These are phyloP conservation scores for Bombus pascuorum DNA, from an alignment of 1,140 invertebrate genomes.

Conservation along the genomic window DNA sequence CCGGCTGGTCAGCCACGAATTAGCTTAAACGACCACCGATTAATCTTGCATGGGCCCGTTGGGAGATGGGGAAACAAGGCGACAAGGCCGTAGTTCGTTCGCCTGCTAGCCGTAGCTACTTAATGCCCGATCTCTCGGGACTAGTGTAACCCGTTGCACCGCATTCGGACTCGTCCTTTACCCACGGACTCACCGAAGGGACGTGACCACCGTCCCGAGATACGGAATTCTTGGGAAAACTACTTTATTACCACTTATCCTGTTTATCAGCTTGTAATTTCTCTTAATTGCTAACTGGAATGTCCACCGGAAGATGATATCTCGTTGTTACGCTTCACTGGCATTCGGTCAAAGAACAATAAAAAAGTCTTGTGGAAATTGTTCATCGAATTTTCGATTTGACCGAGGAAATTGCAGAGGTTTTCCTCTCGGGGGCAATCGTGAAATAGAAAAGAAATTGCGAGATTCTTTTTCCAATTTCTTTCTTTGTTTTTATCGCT, in stretches of 20 bases:
- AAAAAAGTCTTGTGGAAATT: neutral
- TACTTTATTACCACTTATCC: constrained; percentile 20
- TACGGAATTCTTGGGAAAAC: neutral
- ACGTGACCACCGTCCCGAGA: neutral
- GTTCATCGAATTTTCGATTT: neutral
- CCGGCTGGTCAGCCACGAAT: neutral
- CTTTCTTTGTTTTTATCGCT: neutral
- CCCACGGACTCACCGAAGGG: constrained; percentile 17
- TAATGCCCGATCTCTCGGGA: constrained; percentile 48
- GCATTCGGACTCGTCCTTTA: constrained; percentile 49
- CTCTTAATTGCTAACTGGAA: constrained; percentile 9
- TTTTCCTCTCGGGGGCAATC: neutral
- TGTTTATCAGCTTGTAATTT: constrained; percentile 24
- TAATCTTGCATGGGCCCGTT: constrained; percentile 54
- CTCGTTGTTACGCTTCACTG: neutral
- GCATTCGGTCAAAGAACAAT: neutral
- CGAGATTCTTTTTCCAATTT: neutral
- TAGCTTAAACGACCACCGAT: constrained; percentile 33
- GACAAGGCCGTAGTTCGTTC: constrained; percentile 29
- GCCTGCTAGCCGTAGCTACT: constrained; percentile 35
- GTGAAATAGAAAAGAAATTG: neutral
- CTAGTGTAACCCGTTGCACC: neutral
- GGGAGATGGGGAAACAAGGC: constrained; percentile 36
- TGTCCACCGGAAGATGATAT: neutral
- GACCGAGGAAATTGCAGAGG: neutral